Conservation (phyloP, 1,140 invertebrate species). For the Atta texana region DNA sequence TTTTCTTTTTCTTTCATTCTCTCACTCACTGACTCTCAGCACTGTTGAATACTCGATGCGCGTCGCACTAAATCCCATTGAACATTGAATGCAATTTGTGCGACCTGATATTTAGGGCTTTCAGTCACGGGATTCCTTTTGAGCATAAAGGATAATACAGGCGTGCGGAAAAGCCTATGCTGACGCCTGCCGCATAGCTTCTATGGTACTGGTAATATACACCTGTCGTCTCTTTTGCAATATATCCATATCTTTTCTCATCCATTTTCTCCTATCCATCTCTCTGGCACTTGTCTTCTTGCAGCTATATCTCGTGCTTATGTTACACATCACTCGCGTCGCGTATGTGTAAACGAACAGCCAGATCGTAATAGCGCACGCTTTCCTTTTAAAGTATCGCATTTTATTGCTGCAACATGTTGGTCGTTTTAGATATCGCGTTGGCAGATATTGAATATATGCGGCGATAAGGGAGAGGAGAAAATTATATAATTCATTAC, state of each 20-base stretch:
- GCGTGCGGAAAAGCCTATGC: conserved; percentile 35
- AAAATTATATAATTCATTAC: conserved; percentile 31
- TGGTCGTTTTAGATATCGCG: neutral
- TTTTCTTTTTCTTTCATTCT: neutral
- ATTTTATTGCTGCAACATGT: conserved; percentile 49
- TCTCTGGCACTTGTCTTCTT: conserved; percentile 31
- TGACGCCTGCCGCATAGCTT: conserved; percentile 22
- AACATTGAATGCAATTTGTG: conserved; percentile 58
- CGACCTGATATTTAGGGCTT: conserved; percentile 59
- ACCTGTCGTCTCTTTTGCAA: conserved; percentile 19
- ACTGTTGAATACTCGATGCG: conserved; percentile 36
- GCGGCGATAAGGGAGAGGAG: neutral
- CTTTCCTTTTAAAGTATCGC: conserved; percentile 54
- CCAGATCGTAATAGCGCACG: conserved; percentile 49
- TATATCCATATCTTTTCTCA: conserved; percentile 59
- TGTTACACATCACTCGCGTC: conserved; percentile 41
- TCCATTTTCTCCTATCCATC: conserved; percentile 52
- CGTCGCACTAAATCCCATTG: conserved; percentile 56
- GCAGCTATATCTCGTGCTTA: conserved; percentile 38
- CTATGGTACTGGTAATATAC: neutral
- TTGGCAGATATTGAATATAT: conserved; percentile 11
- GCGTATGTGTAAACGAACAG: conserved; percentile 37
- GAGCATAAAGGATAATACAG: conserved; percentile 46
- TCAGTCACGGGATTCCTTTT: conserved; percentile 42
- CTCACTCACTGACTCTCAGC: neutral